Conservation (phyloP, 2,888 invertebrate genomes). For the Brachyptera putata region DNA sequence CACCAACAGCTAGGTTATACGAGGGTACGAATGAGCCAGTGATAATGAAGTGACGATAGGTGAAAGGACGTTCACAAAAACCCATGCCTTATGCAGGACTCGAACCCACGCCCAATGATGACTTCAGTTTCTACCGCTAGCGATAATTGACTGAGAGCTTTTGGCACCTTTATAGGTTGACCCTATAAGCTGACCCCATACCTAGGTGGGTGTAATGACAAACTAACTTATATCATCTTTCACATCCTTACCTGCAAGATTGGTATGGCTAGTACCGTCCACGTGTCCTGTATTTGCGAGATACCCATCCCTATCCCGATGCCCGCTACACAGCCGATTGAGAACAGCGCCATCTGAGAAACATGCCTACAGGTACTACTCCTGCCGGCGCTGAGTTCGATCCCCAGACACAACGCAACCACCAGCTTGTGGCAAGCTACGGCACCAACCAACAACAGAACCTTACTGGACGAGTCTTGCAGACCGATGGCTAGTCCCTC, state of each 20-base stretch:
- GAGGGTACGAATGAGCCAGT: no score
- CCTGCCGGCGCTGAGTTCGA: constrained; percentile 52
- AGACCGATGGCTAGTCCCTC: constrained; percentile 81
- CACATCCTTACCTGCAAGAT: not conserved
- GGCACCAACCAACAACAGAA: constrained; percentile 61
- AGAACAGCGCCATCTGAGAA: constrained; percentile 58
- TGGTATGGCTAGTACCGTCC: constrained; percentile 44
- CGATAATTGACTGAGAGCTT: no score
- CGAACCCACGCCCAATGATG: no score
- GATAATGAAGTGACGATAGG: no score
- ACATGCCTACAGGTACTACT: constrained; percentile 49
- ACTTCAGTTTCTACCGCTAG: no score
- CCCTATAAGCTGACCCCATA: no score
- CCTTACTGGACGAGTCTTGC: constrained; percentile 60
- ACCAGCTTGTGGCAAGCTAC: constrained; percentile 78
- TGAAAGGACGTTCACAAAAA: no score
- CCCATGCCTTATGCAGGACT: no score
- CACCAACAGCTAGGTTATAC: no score
- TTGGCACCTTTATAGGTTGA: no score
- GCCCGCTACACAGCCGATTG: constrained; percentile 63
- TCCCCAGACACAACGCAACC: constrained; percentile 75
- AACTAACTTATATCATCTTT: not conserved
- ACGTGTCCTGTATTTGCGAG: constrained; percentile 47
- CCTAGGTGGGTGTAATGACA: no score
- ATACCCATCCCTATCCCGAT: constrained; percentile 61